phyloP scores from a whole-genome alignment of 1,140 invertebrate species.

The Drosophila pallidifrons region DNA sequence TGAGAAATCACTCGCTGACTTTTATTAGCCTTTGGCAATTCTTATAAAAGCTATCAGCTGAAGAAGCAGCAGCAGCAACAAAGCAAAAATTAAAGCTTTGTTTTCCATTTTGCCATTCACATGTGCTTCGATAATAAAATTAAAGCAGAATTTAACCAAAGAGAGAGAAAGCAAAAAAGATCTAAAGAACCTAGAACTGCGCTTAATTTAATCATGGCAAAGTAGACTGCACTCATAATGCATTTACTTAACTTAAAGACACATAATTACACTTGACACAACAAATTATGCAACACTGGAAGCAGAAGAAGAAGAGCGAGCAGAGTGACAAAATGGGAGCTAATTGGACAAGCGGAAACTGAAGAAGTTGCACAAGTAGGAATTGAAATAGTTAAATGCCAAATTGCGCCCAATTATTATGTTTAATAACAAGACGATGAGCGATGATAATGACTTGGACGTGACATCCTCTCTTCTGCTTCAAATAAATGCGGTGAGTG shows the following conservation, averaged over 20 bases:
- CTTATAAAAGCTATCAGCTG: constrained; percentile 20
- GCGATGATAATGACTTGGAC: constrained; percentile 42
- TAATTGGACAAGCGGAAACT: constrained; percentile 2
- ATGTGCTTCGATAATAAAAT: constrained; percentile 1
- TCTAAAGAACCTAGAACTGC: too few relatives aligned
- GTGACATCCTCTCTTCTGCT: constrained; percentile 14
- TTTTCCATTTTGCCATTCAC: constrained; percentile 9
- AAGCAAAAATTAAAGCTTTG: constrained; percentile 18
- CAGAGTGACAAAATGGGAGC: neutral
- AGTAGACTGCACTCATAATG: too few relatives aligned
- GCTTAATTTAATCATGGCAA: too few relatives aligned
- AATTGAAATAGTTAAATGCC: constrained; percentile 37
- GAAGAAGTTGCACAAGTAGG: neutral
- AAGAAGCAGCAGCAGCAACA: neutral
- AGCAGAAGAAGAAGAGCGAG: too few relatives aligned
- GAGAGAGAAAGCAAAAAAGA: too few relatives aligned
- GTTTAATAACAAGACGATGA: constrained; percentile 36
- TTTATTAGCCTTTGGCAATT: constrained; percentile 23
- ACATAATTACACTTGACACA: neutral
- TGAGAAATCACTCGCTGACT: too few relatives aligned
- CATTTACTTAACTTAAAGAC: neutral
- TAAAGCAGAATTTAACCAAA: neutral
- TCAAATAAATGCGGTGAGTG: constrained; percentile 26
- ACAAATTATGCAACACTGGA: neutral
- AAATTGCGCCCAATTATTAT: constrained; percentile 49